Percentiles rank a stretch among this genome's conserved stretches.
Conservation (phyloP, 2,113 vertebrate species). For the Hydrolagus affinis region DNA sequence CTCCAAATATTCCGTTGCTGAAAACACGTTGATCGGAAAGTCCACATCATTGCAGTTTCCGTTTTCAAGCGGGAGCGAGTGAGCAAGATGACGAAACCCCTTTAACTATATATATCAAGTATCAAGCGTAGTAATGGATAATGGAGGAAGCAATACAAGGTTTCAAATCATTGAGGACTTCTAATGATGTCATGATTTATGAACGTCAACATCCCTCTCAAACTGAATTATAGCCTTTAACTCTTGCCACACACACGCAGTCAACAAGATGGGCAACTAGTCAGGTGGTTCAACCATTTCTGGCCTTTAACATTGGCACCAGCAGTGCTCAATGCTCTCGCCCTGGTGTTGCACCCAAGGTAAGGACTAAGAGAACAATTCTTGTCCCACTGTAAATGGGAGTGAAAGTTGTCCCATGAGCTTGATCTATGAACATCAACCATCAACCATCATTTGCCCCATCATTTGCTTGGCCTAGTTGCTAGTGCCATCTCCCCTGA, state of each 20-base stretch:
- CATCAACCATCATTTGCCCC: not conserved
- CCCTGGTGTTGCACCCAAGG: not conserved
- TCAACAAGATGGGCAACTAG: not conserved
- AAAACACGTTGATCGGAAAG: no score
- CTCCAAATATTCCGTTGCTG: no score
- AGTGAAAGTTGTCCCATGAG: not conserved
- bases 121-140: not conserved
- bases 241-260: not conserved
- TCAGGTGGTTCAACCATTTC: not conserved
- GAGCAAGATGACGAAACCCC: not conserved
- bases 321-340: not conserved
- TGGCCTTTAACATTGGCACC: not conserved
- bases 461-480: no score
- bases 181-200: constrained; percentile 1
- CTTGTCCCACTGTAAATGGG: not conserved
- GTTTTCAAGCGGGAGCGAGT: not conserved
- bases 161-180: not conserved
- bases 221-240: not conserved
- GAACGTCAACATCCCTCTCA: not conserved
- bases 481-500: no score
- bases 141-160: not conserved
- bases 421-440: not conserved
- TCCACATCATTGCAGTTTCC: no score
- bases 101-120: not conserved
- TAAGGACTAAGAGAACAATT: not conserved